Conservation (phyloP, 2,888 invertebrate species). For the Acanthosepion lycidas region DNA sequence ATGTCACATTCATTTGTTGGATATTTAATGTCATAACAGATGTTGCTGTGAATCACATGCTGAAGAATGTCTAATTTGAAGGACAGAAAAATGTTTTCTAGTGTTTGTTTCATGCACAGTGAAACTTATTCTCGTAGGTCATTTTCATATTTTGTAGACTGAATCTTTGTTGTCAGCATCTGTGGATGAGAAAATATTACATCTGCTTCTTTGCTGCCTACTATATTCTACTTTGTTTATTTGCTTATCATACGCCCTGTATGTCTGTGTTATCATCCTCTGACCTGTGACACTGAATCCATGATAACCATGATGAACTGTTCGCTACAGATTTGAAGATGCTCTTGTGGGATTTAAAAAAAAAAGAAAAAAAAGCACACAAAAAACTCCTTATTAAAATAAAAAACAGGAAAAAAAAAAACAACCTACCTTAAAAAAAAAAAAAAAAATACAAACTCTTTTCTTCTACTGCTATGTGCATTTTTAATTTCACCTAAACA, state of each 20-base stretch:
- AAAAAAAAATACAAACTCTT: not conserved
- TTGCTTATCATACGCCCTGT: conserved; percentile 45
- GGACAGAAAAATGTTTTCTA: conserved; percentile 47
- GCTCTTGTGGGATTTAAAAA: conserved; percentile 43
- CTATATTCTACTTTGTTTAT: conserved; percentile 42
- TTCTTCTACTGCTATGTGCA: conserved; percentile 47
- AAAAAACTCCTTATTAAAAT: conserved; percentile 24
- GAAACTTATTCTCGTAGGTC: conserved; percentile 48
- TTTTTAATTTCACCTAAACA: conserved; percentile 48
- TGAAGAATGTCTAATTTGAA: conserved; percentile 48
- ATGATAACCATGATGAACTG: conserved; percentile 39
- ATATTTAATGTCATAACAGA: conserved; percentile 46
- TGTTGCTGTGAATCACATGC: conserved; percentile 46
- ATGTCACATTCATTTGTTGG: conserved; percentile 45
- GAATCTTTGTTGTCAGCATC: conserved; percentile 48
- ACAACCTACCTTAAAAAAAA: not conserved
- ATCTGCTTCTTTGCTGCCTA: conserved; percentile 48
- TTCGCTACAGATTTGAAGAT: conserved; percentile 46
- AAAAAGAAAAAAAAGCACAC: not conserved
- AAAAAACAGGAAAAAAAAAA: conserved; percentile 11
- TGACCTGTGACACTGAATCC: conserved; percentile 37
- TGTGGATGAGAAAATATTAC: conserved; percentile 47
- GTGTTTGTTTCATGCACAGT: conserved; percentile 46
- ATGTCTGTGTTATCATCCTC: conserved; percentile 41
- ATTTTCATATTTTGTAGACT: conserved; percentile 48